Evolutionary conservation across 2,888 invertebrate genomes (phyloP), one percentile per base, ranked within the genome.

Genomic region (Psylliodes chrysocephalus): DNA sequence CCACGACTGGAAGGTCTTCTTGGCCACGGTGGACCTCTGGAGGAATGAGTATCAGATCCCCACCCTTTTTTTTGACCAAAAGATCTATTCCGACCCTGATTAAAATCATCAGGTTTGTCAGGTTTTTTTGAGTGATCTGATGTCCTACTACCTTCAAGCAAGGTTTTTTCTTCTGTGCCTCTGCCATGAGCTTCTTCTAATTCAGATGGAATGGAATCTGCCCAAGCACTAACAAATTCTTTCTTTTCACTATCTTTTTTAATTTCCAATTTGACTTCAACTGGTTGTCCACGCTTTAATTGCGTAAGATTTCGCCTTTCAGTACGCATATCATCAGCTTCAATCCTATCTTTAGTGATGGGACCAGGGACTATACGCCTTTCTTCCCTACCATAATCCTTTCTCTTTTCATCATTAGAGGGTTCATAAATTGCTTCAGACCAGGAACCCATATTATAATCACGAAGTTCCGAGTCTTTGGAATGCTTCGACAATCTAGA

Each of bases 321-420:
- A 25, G 76, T 80, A 66, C 84, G 82, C 40, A 83, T 72, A 75
- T 87, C 87, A 38, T 86, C 86, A 0, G 87, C 87, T 73, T 87
- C 87, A 14, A 88, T 82, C 69, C 86, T 85, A 60, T 88, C 88
- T 64, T 86, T 84, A 0, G 87, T 88, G 7, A 88, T 86, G 1
- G 88, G 87, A 14, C 86, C 87, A 0, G 87, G 86, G n/a, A 87
- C 85, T 1, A 68, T 82, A 55, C 86, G 80, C 19, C 83, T 76
- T 60, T 81, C 79, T 49, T 80, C 79, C 64, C 78, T 77, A 42
- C 59, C 63, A 53, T 71, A 68, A 10, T 72, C 78, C 61, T 82
- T 77, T 60, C 80, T 77, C 66, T 78, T 80, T 44, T 83, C 81
- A 57, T 80, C 78, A 57, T 75, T 78, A 1, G 76, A 64, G 2